phyloP scores from a whole-genome alignment of 2,797 vertebrate species.

The Muscicapa striata region DNA sequence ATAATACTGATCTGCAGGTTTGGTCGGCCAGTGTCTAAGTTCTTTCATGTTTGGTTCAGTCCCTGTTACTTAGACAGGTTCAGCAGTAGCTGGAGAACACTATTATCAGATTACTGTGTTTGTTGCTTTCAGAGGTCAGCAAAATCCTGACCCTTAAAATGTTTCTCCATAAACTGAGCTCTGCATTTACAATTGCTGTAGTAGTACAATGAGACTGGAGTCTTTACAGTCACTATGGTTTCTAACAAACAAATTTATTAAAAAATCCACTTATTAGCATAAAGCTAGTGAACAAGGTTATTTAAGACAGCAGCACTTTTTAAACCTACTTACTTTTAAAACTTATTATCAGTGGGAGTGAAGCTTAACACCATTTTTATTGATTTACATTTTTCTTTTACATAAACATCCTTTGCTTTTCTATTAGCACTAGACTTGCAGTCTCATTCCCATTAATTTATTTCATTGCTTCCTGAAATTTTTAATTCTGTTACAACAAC shows the following conservation, averaged over 20 bases:
- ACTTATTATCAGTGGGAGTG: background rate
- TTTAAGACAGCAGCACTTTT: background rate
- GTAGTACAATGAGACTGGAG: background rate
- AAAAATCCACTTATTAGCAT: background rate
- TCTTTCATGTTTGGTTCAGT: background rate
- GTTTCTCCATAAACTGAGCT: background rate
- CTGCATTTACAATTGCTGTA: background rate
- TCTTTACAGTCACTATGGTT: background rate
- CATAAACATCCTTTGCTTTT: background rate
- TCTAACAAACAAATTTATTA: background rate
- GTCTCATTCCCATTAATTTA: background rate
- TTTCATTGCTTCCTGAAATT: background rate
- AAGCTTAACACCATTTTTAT: background rate
- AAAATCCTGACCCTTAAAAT: background rate
- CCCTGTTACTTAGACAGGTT: background rate
- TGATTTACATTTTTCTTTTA: background rate
- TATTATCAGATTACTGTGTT: background rate
- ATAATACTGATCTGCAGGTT: background rate
- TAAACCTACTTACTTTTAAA: background rate
- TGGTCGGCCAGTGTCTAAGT: background rate
- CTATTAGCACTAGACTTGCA: background rate
- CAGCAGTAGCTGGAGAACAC: background rate
- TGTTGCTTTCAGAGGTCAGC: background rate
- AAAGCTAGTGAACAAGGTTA: background rate
- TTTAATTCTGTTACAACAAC: background rate